A percentile compares a stretch with the other conserved stretches of the same genome.
Conservation (phyloP, 2,888 invertebrate genomes). For the Lasius fuliginosus region DNA sequence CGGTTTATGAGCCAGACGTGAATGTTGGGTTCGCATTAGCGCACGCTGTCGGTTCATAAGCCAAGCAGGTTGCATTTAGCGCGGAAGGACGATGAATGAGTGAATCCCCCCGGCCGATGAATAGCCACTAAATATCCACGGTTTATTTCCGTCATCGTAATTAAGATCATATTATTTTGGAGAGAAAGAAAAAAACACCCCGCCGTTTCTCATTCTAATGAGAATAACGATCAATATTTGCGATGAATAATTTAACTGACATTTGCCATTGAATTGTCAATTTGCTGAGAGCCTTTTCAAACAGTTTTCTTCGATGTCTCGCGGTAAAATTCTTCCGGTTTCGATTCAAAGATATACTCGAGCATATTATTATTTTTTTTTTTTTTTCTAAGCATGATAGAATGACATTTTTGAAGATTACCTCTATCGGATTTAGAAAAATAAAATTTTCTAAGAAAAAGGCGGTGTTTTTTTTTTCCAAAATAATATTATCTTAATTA, state of each 20-base stretch:
- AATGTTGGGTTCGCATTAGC: slow-evolving; percentile 20
- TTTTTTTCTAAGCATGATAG: not conserved
- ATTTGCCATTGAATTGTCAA: not conserved
- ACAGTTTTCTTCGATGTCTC: not conserved
- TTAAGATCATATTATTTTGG: not conserved
- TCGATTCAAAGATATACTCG: not conserved
- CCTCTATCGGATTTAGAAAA: not conserved
- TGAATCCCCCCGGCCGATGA: not conserved
- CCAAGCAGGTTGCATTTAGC: not conserved
- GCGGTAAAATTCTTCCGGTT: not conserved
- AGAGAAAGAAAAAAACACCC: not conserved
- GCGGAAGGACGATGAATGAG: not conserved
- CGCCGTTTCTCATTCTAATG: not conserved
- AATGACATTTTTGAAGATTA: not conserved
- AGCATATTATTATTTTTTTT: not conserved
- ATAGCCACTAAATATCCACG: not conserved
- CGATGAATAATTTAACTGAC: not conserved
- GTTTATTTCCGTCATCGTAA: not conserved
- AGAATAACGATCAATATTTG: not conserved
- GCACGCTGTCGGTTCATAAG: slow-evolving; percentile 2
- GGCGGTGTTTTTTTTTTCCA: not conserved
- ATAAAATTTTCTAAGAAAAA: not conserved
- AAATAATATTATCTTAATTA: not conserved
- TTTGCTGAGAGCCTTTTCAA: not conserved
- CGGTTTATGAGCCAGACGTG: slow-evolving; percentile 43